Base-by-base conservation (phyloP, 2,888 invertebrate genomes). In the Panzeria rudis region DNA sequence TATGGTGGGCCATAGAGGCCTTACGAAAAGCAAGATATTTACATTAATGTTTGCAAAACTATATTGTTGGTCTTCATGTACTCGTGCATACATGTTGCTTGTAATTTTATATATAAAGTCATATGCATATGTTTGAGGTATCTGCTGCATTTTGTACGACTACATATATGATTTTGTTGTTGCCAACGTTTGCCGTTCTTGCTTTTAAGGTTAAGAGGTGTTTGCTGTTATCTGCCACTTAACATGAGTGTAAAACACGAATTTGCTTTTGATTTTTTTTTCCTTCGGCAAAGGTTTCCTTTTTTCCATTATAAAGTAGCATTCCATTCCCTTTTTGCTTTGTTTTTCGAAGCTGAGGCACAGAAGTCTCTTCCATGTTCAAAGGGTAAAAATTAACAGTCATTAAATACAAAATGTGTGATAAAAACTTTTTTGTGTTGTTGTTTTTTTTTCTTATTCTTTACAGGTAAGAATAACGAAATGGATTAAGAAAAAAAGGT, bases 181-280 rank as follows among this genome's bases (percentile, higher is more conserved):
- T 69, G 61, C 29, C 50, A 62, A 52, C 54, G 23, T 11, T 23
- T 32, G 73, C 2, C 62, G 20, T 35, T 41, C 35, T 68, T 68
- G 29, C 47, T 59, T 66, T 73, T 78, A 75, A 75, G 85, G 85
- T 85, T 85, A 85, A 85, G 73, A 85, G 85, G 85, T 82, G 85
- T 85, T 85, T 85, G 82, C 82, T 85, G 85, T 85, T 85, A 85
- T 85, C 85, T 85, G 82, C 85, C 85, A 85, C 85, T 85, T 85
- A 85, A 85, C 85, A 85, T 85, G 82, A 85, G 85, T 85, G 85
- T 85, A 85, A 85, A 85, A 85, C 85, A 85, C 82, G 82, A 69
- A 82, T 85, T 85, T 85, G 82, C 82, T 82, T 82, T 82, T 79
- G 75, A 69, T 85, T 72, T 79, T 25, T 20, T 23, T 38, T 52